These are phyloP conservation scores for Pinctada fucata DNA, from an alignment of 2,888 invertebrate species.

Conservation along the genomic window DNA sequence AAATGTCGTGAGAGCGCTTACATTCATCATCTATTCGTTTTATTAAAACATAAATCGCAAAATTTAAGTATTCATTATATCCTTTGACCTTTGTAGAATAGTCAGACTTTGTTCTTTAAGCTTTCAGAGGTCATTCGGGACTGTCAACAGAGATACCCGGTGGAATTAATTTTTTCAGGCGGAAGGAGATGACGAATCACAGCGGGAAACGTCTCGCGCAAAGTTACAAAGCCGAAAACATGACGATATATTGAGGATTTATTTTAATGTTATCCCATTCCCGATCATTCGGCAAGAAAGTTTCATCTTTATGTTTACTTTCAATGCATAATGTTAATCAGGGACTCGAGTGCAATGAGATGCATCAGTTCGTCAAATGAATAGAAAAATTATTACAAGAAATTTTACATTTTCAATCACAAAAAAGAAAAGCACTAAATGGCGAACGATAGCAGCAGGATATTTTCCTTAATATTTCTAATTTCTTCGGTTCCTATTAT, in stretches of 20 bases:
- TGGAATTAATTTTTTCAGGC: constrained; percentile 29
- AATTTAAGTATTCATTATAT: constrained; percentile 15
- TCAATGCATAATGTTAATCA: constrained; percentile 19
- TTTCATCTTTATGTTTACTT: constrained; percentile 24
- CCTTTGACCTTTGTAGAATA: neutral
- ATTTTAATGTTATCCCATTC: constrained; percentile 17
- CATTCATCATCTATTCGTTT: neutral
- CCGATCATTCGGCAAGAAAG: constrained; percentile 35
- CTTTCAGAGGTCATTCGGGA: constrained; percentile 37
- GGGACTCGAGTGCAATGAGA: constrained; percentile 17
- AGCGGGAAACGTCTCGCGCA: constrained; percentile 40
- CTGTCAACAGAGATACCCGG: constrained; percentile 22
- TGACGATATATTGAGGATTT: constrained; percentile 19
- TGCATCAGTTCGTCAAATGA: constrained; percentile 24
- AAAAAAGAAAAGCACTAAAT: neutral
- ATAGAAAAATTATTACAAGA: constrained; percentile 20
- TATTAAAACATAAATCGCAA: neutral
- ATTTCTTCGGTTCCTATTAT: neutral
- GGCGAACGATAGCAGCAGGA: constrained; percentile 4
- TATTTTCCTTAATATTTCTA: constrained; percentile 1
- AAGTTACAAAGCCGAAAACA: constrained; percentile 20
- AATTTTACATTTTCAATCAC: neutral
- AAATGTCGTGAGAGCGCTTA: neutral
- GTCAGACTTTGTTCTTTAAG: constrained; percentile 6
- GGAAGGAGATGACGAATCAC: constrained; percentile 36